A percentile compares a stretch with the other conserved stretches of the same genome.
Conservation (phyloP, 2,888 invertebrate species). For the Drosophila setosimentum region DNA sequence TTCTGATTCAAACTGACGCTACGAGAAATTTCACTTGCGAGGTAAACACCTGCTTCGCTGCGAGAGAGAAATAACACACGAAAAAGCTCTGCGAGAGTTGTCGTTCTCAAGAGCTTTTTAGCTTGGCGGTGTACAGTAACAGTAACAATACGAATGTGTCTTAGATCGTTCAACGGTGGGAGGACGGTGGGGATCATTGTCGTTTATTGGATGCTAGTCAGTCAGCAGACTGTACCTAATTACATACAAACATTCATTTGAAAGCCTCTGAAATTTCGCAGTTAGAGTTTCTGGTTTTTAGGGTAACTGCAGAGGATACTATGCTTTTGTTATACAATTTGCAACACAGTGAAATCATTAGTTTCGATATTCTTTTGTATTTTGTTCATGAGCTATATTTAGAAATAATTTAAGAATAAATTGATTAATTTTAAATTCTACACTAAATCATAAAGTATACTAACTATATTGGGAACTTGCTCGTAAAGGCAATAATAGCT, state of each 20-base stretch:
- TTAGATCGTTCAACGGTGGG: conserved; percentile 16
- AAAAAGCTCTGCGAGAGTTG: conserved; percentile 21
- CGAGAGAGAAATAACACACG: conserved; percentile 1
- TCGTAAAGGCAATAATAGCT: not conserved
- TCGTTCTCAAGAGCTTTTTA: conserved; percentile 19
- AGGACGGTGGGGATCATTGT: conserved; percentile 30
- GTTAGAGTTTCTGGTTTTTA: conserved; percentile 16
- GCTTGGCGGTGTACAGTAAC: conserved; percentile 13
- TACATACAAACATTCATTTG: conserved; percentile 3
- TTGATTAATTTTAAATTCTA: not conserved
- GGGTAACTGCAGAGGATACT: not conserved
- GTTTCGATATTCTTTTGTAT: not conserved
- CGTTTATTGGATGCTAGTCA: conserved; percentile 24
- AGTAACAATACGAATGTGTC: conserved; percentile 18
- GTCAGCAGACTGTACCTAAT: conserved; percentile 54
- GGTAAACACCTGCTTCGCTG: conserved; percentile 44
- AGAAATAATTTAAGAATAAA: not conserved
- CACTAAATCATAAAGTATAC: not conserved
- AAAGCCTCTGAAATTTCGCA: conserved; percentile 2
- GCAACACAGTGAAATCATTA: not conserved
- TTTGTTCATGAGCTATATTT: not conserved
- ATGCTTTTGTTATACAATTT: conserved; percentile 1
- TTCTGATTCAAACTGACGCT: conserved; percentile 65
- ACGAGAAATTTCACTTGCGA: conserved; percentile 29
- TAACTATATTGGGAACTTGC: not conserved